Percentiles rank a stretch among this genome's conserved stretches.
Conservation (phyloP, 2,113 vertebrate genomes). For the Amazona guildingii region DNA sequence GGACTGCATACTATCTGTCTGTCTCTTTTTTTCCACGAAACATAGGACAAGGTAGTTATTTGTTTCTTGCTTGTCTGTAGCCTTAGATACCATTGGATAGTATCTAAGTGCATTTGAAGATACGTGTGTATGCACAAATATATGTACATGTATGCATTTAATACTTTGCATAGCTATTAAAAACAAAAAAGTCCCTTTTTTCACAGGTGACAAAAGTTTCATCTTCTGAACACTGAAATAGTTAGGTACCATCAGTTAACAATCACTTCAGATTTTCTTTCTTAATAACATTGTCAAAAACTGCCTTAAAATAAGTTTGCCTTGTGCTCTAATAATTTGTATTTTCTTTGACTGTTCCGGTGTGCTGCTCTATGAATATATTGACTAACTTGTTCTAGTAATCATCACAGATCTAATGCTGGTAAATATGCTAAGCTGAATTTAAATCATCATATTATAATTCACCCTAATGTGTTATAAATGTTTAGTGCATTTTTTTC, state of each 20-base stretch:
- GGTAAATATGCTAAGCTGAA: conserved; percentile 35
- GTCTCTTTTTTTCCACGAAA: conserved; percentile 51
- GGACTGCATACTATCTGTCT: conserved; percentile 14
- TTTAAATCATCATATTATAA: conserved; percentile 1
- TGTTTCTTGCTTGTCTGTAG: conserved; percentile 15
- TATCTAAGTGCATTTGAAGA: conserved; percentile 51
- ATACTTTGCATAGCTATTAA: background rate
- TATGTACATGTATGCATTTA: background rate
- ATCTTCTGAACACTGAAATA: background rate
- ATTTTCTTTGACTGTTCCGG: conserved; percentile 9
- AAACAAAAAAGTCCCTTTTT: conserved; percentile 3
- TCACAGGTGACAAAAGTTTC: conserved; percentile 1
- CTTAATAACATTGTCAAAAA: background rate
- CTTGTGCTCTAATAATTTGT: background rate
- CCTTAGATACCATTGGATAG: conserved; percentile 29
- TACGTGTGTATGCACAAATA: background rate
- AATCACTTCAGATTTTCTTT: conserved; percentile 4
- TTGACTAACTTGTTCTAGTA: conserved; percentile 60
- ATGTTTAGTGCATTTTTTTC: conserved; percentile 37
- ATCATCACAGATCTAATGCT: conserved; percentile 51
- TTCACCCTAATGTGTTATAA: conserved; percentile 41
- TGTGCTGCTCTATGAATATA: conserved; percentile 55
- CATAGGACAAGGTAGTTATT: background rate
- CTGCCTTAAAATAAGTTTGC: background rate
- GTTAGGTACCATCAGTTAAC: background rate